Percentiles rank a stretch among this genome's conserved stretches.
These are phyloP conservation scores for Pachyrhynchus sulphureomaculatus DNA, from an alignment of 1,140 invertebrate species.

Conservation along the genomic window DNA sequence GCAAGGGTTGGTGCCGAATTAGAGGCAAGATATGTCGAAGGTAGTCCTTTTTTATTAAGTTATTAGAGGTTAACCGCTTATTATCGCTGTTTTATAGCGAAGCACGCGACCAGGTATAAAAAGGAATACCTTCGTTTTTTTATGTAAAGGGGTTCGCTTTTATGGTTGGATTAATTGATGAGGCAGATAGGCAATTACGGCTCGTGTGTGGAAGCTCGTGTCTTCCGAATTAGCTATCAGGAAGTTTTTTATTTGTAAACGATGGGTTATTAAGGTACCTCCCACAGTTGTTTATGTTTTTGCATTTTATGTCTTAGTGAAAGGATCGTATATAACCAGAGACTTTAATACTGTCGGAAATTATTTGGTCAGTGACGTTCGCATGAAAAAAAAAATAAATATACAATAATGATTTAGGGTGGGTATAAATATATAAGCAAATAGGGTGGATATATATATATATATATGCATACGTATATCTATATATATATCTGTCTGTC, in stretches of 20 bases:
- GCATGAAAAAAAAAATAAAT: too few species aligned
- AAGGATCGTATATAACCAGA: too few species aligned
- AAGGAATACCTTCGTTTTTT: conserved; percentile 25
- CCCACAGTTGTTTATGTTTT: neutral
- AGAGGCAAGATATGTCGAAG: conserved; percentile 36
- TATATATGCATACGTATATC: too few species aligned
- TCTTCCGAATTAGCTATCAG: conserved; percentile 2
- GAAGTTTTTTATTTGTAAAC: conserved; percentile 8
- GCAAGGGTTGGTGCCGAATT: conserved; percentile 30
- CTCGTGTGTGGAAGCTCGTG: conserved; percentile 1
- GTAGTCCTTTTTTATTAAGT: conserved; percentile 46
- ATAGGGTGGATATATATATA: too few species aligned
- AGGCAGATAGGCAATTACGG: conserved; percentile 18
- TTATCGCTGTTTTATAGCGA: conserved; percentile 44
- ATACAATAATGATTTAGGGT: too few species aligned
- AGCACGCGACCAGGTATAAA: conserved; percentile 46
- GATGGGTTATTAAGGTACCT: neutral
- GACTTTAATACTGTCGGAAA: too few species aligned
- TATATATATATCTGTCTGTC: too few species aligned
- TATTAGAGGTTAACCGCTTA: conserved; percentile 48
- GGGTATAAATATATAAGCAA: too few species aligned
- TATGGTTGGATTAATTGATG: conserved; percentile 20
- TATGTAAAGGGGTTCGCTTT: conserved; percentile 27
- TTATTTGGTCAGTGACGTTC: too few species aligned
- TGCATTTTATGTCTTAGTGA: too few species aligned